Evolutionary conservation across 2,797 vertebrate genomes (phyloP).

Genomic region (Anguilla obscura): DNA sequence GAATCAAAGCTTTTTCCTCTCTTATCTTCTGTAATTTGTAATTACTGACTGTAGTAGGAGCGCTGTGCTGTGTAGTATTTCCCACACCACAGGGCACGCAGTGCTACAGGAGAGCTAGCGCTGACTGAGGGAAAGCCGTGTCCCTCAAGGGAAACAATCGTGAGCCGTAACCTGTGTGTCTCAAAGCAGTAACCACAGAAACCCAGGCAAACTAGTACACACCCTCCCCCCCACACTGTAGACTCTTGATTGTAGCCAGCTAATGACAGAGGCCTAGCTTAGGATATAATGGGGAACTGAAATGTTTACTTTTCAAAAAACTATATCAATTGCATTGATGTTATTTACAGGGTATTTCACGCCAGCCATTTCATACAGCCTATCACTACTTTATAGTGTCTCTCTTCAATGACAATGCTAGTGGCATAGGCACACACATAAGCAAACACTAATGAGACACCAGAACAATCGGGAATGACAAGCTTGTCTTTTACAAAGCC

Average conservation of each 20-base stretch:
- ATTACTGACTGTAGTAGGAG: no score
- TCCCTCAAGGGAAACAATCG: background rate
- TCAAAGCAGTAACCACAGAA: background rate
- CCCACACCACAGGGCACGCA: background rate
- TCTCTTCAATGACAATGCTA: background rate
- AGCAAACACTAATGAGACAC: background rate
- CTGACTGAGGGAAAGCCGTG: background rate
- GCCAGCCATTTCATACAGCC: no score
- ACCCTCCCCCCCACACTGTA: background rate
- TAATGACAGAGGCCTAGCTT: background rate
- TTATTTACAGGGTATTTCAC: no score
- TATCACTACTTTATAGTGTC: background rate
- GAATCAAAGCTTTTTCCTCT: background rate
- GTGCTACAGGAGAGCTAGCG: background rate
- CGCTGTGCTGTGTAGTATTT: background rate
- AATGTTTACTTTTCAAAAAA: background rate
- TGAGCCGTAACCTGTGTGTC: background rate
- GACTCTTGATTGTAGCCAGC: background rate
- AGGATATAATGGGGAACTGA: background rate
- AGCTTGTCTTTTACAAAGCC: background rate
- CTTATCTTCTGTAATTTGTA: no score
- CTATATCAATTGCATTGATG: no score
- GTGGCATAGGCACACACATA: background rate
- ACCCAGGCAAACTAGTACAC: background rate
- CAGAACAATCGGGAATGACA: background rate